Evolutionary conservation across 2,888 invertebrate species (phyloP).

Genomic region (Noctuana brunneofusca): DNA sequence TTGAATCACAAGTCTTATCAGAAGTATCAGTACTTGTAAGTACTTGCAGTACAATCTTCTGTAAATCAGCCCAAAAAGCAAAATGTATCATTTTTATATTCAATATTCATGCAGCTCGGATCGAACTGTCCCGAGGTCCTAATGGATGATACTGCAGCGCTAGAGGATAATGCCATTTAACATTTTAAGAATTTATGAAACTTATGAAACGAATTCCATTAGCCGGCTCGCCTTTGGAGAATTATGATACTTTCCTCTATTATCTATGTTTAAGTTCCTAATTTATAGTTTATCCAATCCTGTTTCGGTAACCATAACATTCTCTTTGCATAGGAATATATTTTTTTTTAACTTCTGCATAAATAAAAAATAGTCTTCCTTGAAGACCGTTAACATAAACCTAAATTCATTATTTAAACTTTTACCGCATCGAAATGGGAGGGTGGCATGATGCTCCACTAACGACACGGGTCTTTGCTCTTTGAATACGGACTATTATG

Average conservation of each 20-base stretch:
- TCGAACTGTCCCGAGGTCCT: conserved; percentile 51
- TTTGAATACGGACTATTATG: too few species aligned
- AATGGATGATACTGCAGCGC: conserved; percentile 49
- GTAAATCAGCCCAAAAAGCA: conserved; percentile 42
- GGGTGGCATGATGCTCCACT: too few species aligned
- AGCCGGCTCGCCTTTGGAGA: neutral
- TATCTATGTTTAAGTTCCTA: neutral
- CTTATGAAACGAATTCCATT: conserved; percentile 20
- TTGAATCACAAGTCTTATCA: too few species aligned
- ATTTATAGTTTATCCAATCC: neutral
- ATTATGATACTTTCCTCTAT: neutral
- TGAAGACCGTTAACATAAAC: too few species aligned
- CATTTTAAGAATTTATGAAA: conserved; percentile 42
- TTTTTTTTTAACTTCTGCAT: too few species aligned
- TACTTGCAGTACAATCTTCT: conserved; percentile 17
- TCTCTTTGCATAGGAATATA: too few species aligned
- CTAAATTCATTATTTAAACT: too few species aligned
- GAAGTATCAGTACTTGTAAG: too few species aligned
- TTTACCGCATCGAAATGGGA: too few species aligned
- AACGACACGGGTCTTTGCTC: too few species aligned
- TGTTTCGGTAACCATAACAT: neutral
- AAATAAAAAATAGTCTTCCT: too few species aligned
- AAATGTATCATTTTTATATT: conserved; percentile 63
- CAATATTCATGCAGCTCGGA: conserved; percentile 55
- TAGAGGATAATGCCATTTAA: conserved; percentile 34